A percentile compares a stretch with the other conserved stretches of the same genome.
Evolutionary conservation across 2,797 vertebrate species (phyloP).

Genomic region (Liasis olivaceus): DNA sequence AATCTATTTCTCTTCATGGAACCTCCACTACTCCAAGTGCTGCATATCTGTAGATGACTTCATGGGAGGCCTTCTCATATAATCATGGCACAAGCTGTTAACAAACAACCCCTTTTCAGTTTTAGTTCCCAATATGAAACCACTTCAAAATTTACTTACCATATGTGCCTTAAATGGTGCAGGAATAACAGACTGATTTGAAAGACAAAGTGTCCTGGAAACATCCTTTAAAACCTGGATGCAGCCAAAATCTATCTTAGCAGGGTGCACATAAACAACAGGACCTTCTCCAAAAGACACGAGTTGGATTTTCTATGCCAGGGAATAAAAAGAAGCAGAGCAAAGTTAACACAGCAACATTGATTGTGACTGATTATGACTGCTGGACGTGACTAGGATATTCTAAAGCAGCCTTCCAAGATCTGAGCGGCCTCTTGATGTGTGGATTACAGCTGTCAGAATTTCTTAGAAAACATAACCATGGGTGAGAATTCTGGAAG

Average conservation of each 20-base stretch:
- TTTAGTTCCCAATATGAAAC: background rate
- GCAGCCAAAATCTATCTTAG: conserved; percentile 80
- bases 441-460: background rate
- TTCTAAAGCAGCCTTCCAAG: background rate
- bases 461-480: background rate
- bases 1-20: background rate
- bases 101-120: background rate
- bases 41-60: background rate
- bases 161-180: conserved; percentile 75
- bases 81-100: background rate
- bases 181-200: conserved; percentile 80
- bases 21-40: rapidly evolving
- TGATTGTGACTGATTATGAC: background rate
- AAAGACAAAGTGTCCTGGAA: conserved; percentile 72
- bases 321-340: conserved; percentile 4
- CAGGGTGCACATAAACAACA: conserved; percentile 69
- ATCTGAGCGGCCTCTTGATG: background rate
- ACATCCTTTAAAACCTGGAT: conserved; percentile 79
- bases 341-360: background rate
- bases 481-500: background rate
- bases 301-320: conserved; percentile 75
- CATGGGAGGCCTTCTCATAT: background rate
- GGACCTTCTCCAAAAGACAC: conserved; percentile 81
- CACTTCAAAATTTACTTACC: conserved; percentile 70
- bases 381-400: background rate